Percentiles rank a stretch among this genome's conserved stretches.
Conservation (phyloP, 2,888 invertebrate genomes). For the Psylliodes chrysocephalus region DNA sequence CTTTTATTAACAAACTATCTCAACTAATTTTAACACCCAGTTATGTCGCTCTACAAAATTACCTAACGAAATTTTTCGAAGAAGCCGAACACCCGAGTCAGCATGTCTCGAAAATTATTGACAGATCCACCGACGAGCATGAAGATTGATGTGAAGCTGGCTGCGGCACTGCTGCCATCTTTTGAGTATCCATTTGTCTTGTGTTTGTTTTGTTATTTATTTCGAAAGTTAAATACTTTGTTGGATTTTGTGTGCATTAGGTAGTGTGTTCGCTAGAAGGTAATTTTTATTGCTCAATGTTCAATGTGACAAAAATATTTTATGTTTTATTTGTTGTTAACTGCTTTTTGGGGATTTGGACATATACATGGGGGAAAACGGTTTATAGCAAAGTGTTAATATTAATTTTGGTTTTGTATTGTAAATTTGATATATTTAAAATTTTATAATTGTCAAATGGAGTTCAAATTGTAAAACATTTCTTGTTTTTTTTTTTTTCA, state of each 20-base stretch:
- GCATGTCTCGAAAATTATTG: constrained; percentile 51
- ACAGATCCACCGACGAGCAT: constrained; percentile 50
- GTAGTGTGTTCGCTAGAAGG: constrained; percentile 39
- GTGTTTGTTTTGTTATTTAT: constrained; percentile 48
- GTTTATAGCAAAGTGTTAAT: too few relatives aligned
- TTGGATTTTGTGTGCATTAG: constrained; percentile 38
- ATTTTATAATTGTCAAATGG: too few relatives aligned
- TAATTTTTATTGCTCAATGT: constrained; percentile 14
- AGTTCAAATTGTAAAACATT: too few relatives aligned
- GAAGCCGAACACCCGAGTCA: constrained; percentile 42
- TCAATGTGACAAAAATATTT: constrained; percentile 32
- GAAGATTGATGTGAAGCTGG: constrained; percentile 58
- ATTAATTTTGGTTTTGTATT: too few relatives aligned
- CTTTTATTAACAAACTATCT: constrained; percentile 38
- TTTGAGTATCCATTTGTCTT: constrained; percentile 51
- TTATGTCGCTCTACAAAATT: constrained; percentile 35
- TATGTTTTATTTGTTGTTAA: constrained; percentile 5
- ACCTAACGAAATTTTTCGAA: constrained; percentile 22
- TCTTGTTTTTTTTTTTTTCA: too few relatives aligned
- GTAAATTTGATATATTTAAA: too few relatives aligned
- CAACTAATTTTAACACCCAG: constrained; percentile 34
- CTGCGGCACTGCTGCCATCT: constrained; percentile 61
- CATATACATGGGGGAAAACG: too few relatives aligned
- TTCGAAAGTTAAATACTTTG: constrained; percentile 30
- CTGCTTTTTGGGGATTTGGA: too few relatives aligned